phyloP scores from a whole-genome alignment of 2,888 invertebrate species.

The Busseola fusca region DNA sequence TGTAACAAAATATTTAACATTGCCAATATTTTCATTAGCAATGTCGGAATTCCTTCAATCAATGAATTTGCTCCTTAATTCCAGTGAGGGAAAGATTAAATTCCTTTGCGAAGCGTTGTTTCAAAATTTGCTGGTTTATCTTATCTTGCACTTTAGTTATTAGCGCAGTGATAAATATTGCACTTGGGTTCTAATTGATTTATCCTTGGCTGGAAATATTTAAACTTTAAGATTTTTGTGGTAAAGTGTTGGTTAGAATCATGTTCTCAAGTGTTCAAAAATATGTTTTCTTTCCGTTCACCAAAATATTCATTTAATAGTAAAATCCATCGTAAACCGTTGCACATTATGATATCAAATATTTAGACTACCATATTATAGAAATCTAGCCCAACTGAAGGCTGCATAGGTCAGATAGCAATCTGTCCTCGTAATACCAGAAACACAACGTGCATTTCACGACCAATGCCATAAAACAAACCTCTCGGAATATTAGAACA shows the following conservation, averaged over 20 bases:
- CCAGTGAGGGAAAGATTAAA: slow-evolving; percentile 39
- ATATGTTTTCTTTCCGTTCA: not conserved
- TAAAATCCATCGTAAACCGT: not conserved
- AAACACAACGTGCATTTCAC: slow-evolving; percentile 34
- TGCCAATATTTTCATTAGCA: slow-evolving; percentile 22
- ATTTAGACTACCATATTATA: slow-evolving; percentile 19
- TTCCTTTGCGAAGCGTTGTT: slow-evolving; percentile 47
- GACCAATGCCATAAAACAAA: slow-evolving; percentile 40
- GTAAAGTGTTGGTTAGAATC: not conserved
- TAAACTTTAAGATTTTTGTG: not conserved
- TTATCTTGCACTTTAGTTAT: slow-evolving; percentile 61
- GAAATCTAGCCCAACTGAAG: slow-evolving; percentile 25
- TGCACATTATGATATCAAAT: slow-evolving; percentile 1
- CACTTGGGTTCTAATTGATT: slow-evolving; percentile 62
- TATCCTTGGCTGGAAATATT: slow-evolving; percentile 35
- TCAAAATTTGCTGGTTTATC: slow-evolving; percentile 46
- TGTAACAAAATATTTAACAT: slow-evolving; percentile 6
- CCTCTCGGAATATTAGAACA: slow-evolving; percentile 31
- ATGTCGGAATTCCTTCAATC: not conserved
- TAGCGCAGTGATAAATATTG: slow-evolving; percentile 65
- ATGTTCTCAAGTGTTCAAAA: not conserved
- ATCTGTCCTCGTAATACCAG: slow-evolving; percentile 31
- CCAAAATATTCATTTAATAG: not conserved
- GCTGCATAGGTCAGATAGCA: slow-evolving; percentile 32
- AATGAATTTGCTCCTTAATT: slow-evolving; percentile 26